A percentile compares a stretch with the other conserved stretches of the same genome.
Evolutionary conservation across 2,888 invertebrate genomes (phyloP).

Genomic region (Heliconius ismenius): DNA sequence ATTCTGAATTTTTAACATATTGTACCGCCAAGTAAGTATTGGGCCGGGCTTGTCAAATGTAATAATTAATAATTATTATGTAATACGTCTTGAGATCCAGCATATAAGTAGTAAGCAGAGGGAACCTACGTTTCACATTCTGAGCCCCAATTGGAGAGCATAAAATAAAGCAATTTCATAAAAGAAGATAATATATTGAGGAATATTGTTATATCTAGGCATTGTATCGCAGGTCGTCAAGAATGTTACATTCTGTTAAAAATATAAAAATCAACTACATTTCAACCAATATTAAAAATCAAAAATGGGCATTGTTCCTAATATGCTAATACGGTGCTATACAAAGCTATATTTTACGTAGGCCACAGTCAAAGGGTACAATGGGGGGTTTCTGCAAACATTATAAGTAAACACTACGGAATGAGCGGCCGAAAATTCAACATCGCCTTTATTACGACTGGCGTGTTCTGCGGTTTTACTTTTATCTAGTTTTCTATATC

Average conservation of each 20-base stretch:
- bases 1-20: not conserved
- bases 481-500: not conserved
- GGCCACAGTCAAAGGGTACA: slow-evolving; percentile 40
- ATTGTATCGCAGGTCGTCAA: too few species aligned
- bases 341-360: slow-evolving; percentile 13
- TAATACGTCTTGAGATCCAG: not conserved
- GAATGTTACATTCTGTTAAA: too few species aligned
- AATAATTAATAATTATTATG: not conserved
- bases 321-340: slow-evolving; percentile 7
- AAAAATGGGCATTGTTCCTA: not conserved
- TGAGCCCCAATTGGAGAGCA: too few species aligned
- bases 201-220: too few species aligned
- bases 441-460: slow-evolving; percentile 13
- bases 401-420: slow-evolving; percentile 37
- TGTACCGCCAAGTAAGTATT: not conserved
- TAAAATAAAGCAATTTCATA: too few species aligned
- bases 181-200: too few species aligned
- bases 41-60: not conserved
- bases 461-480: not conserved
- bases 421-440: slow-evolving; percentile 36
- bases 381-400: slow-evolving; percentile 48
- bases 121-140: not conserved
- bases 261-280: not conserved
- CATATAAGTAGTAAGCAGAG: not conserved
- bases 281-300: not conserved